These are phyloP conservation scores for Neopelma chrysocephalum DNA, from an alignment of 2,797 vertebrate species.

Conservation along the genomic window DNA sequence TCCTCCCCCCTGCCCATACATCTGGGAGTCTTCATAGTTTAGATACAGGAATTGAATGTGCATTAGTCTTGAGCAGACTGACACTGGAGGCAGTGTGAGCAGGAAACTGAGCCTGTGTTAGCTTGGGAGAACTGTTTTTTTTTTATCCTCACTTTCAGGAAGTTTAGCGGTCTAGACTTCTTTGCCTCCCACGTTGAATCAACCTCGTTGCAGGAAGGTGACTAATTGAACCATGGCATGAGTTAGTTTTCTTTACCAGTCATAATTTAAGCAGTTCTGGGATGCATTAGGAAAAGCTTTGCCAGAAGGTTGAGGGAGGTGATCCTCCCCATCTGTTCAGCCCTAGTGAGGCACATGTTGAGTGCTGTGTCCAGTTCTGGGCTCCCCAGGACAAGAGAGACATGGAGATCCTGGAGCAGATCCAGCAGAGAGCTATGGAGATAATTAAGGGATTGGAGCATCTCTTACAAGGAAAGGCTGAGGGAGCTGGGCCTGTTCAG, in stretches of 20 bases:
- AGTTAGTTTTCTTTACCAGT: neutral
- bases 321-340: neutral
- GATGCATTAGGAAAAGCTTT: neutral
- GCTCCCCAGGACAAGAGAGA: neutral
- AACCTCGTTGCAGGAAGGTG: neutral
- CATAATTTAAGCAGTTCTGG: neutral
- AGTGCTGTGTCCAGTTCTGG: neutral
- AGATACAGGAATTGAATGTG: neutral
- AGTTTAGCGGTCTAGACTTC: neutral
- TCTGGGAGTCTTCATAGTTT: neutral
- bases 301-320: neutral
- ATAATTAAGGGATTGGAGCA: neutral
- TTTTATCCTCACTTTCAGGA: neutral
- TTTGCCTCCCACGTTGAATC: fast-evolving
- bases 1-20: fast-evolving
- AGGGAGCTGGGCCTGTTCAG: neutral
- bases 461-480: fast-evolving
- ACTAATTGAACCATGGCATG: neutral
- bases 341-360: neutral
- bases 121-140: neutral
- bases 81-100: neutral
- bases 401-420: fast-evolving
- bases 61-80: neutral
- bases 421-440: neutral
- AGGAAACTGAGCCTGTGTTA: neutral